Percentiles rank a stretch among this genome's conserved stretches.
These are phyloP conservation scores for Hylaeus anthracinus DNA, from an alignment of 1,140 invertebrate species.

Conservation along the genomic window DNA sequence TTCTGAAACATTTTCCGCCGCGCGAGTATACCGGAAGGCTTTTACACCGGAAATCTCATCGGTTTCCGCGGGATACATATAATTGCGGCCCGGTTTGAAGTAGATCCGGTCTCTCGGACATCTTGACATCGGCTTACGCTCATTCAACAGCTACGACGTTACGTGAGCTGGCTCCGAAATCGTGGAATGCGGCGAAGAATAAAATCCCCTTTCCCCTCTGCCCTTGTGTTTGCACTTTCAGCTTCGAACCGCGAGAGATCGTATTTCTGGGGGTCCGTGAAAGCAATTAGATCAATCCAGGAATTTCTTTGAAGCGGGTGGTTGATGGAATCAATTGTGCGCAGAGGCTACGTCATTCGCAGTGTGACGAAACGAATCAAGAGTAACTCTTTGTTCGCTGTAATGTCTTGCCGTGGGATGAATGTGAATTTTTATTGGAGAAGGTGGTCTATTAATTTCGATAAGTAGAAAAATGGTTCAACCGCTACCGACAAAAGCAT, in stretches of 20 bases:
- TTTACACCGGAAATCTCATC: neutral
- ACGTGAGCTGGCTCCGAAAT: constrained; percentile 43
- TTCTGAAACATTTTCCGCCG: neutral
- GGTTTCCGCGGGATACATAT: constrained; percentile 6
- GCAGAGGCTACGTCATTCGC: too few relatives aligned
- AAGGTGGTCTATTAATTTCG: too few relatives aligned
- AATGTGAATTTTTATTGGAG: too few relatives aligned
- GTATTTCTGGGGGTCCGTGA: neutral
- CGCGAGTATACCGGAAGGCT: neutral
- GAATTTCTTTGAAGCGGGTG: neutral
- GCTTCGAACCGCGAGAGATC: neutral
- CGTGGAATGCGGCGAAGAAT: constrained; percentile 34
- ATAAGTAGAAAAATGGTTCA: too few relatives aligned
- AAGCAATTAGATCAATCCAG: neutral
- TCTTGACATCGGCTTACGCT: constrained; percentile 28
- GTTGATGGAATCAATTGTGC: too few relatives aligned
- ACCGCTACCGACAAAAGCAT: too few relatives aligned
- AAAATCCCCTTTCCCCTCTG: constrained; percentile 28
- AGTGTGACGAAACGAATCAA: too few relatives aligned
- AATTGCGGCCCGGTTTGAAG: constrained; percentile 25
- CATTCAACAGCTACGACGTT: constrained; percentile 29
- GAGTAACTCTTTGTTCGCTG: too few relatives aligned
- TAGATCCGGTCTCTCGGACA: constrained; percentile 33
- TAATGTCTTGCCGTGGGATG: too few relatives aligned
- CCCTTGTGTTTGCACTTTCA: neutral